Base-by-base conservation (phyloP, 2,888 invertebrate genomes). In the Dromius quadrimaculatus region DNA sequence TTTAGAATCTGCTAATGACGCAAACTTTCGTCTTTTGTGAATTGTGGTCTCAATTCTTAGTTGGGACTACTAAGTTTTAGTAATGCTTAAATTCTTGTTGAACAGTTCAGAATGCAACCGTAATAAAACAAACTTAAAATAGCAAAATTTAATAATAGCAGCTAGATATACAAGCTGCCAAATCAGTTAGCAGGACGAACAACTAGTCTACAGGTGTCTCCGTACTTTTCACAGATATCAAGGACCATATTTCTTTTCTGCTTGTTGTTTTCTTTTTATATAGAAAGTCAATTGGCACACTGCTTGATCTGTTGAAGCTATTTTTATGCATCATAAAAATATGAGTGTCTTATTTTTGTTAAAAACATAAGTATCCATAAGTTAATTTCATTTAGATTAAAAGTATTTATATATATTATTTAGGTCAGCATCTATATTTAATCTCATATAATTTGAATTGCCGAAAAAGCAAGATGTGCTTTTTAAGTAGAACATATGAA, bases 321-420 rank as follows among this genome's bases (percentile, higher is more conserved):
- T 62, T 62, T 62, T 62, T 62, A 62, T 23, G 41, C 62, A 43
- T 41, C 41, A 22, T 17, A 38, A 38, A 62, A 62, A 62, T 41
- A 62, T 54, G 28, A 5, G 8, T 8, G 28, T 28, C 28, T 28
- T 28, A 28, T 5, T 28, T 28, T 5, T 5, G 8, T 5, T 8
- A 28, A 28, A 28, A 28, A 28, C 6, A 28, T 28, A 28, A 3
- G 28, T 5, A 5, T 28, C 6, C 28, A 28, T n/a, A n/a, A n/a
- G n/a, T n/a, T n/a, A n/a, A n/a, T n/a, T n/a, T n/a, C n/a, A n/a
- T n/a, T n/a, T n/a, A n/a, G n/a, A 11, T 20, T 47, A 47, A 19
- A 19, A 5, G 22, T 47, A n/a, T 17, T 8, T 23, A 47, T 47
- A 11, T 23, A 47, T 19, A 20, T 47, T 20, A 47, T 22, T 47